Base-by-base conservation (phyloP, 2,888 invertebrate species). In the Holacanthella duospinosa region DNA sequence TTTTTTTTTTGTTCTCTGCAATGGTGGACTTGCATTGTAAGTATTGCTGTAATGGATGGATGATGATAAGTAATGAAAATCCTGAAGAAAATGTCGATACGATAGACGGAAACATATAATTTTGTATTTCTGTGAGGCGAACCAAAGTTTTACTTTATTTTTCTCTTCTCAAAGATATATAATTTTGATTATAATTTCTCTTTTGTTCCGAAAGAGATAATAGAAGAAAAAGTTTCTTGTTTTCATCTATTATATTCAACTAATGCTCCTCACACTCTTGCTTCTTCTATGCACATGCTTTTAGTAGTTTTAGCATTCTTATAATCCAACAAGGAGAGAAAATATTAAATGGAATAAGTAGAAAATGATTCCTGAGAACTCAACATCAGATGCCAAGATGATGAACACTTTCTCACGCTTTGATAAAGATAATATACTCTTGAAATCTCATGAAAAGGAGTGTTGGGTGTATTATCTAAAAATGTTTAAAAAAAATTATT, bases 281-380 rank as follows among this genome's bases (percentile, higher is more conserved):
- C n/a, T n/a, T n/a, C n/a, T n/a, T n/a, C n/a, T n/a, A n/a, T n/a
- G n/a, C n/a, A n/a, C n/a, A n/a, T n/a, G n/a, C n/a, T n/a, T n/a
- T n/a, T n/a, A n/a, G n/a, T n/a, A n/a, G n/a, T n/a, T n/a, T n/a
- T n/a, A n/a, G n/a, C n/a, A n/a, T n/a, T n/a, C 36, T 36, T 16
- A 36, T 9, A 36, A 9, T 36, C 36, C 36, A 36, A 36, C 6
- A 36, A 36, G 36, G 6, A 16, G 36, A 29, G 29, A 27, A 43
- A 59, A 59, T 43, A 36, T 43, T 9, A 48, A 61, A 6, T 26
- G 29, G 55, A 56, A 43, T 55, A 60, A 58, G 28, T 58, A 64
- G 58, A 61, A 53, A 61, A 61, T 64, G 59, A 61, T 61, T 61
- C 58, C 59, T 61, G 64, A 61, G 61, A 61, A 58, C 60, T 64